Percentiles rank a stretch among this genome's conserved stretches.
These are phyloP conservation scores for Amblyornis subalaris DNA, from an alignment of 2,113 vertebrate species.

Conservation along the genomic window DNA sequence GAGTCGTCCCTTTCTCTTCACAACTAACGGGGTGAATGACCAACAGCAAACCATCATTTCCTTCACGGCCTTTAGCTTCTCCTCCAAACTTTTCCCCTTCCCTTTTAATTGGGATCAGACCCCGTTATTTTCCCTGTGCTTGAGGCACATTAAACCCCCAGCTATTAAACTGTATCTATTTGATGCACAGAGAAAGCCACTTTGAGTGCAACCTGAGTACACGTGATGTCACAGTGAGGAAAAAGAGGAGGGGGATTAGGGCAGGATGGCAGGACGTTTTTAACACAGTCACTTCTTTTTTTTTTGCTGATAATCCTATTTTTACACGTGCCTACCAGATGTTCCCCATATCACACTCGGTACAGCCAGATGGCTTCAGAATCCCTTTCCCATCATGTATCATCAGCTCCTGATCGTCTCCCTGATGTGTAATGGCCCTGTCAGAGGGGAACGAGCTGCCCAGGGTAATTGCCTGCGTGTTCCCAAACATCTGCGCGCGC, in stretches of 20 bases:
- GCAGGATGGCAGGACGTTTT: neutral
- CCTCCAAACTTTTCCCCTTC: neutral
- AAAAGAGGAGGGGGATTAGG: neutral
- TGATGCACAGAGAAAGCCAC: neutral
- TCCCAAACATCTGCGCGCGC: neutral
- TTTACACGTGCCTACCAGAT: slow-evolving; percentile 3
- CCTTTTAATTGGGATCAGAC: neutral
- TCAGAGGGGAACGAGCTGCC: neutral
- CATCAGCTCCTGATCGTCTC: neutral
- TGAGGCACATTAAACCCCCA: neutral
- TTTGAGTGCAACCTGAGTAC: neutral
- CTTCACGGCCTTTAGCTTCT: neutral
- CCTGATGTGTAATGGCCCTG: neutral
- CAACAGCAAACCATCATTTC: neutral
- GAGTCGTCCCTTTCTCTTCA: neutral
- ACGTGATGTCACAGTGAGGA: neutral
- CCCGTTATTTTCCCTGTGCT: neutral
- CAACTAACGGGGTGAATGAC: neutral
- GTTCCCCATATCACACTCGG: neutral
- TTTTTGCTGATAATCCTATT: neutral
- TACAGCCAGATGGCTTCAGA: slow-evolving; percentile 27
- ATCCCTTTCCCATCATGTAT: neutral
- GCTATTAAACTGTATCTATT: neutral
- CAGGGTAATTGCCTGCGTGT: neutral
- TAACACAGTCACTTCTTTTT: neutral